phyloP scores from a whole-genome alignment of 2,113 vertebrate genomes.

The Pimephales promelas region DNA sequence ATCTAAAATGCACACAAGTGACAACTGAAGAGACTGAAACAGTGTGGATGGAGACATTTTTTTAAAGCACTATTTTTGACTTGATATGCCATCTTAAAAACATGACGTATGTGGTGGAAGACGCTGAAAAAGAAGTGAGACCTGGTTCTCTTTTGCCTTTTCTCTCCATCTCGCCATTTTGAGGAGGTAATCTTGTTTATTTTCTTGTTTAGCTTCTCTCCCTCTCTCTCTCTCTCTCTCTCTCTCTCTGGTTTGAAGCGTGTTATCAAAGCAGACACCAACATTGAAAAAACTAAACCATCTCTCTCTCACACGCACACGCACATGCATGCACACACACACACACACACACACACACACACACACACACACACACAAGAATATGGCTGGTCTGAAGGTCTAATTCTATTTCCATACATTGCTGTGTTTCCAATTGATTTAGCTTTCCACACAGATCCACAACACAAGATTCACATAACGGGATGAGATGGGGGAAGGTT shows the following conservation, averaged over 20 bases:
- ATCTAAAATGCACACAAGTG: constrained; percentile 24
- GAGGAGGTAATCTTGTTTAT: constrained; percentile 44
- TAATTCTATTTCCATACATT: constrained; percentile 48
- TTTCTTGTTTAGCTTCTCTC: background rate
- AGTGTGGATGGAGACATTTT: background rate
- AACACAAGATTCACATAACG: constrained; percentile 19
- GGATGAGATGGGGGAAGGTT: constrained; percentile 40
- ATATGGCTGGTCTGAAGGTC: constrained; percentile 29
- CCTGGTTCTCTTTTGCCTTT: background rate
- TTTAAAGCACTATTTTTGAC: background rate
- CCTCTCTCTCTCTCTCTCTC: background rate
- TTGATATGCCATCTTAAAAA: background rate
- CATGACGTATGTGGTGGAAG: background rate
- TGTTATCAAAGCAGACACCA: constrained; percentile 32
- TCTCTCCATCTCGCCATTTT: background rate
- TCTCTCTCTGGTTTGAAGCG: background rate
- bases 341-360: background rate
- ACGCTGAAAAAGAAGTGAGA: constrained; percentile 4
- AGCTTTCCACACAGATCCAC: constrained; percentile 37
- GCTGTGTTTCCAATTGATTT: constrained; percentile 39
- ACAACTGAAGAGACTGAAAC: background rate
- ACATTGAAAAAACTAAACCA: constrained; percentile 16
- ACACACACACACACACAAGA: background rate
- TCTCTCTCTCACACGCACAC: background rate
- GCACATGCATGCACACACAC: background rate